A percentile compares a stretch with the other conserved stretches of the same genome.
Conservation (phyloP, 92 coral and sea anemone species). For the Porites rus region DNA sequence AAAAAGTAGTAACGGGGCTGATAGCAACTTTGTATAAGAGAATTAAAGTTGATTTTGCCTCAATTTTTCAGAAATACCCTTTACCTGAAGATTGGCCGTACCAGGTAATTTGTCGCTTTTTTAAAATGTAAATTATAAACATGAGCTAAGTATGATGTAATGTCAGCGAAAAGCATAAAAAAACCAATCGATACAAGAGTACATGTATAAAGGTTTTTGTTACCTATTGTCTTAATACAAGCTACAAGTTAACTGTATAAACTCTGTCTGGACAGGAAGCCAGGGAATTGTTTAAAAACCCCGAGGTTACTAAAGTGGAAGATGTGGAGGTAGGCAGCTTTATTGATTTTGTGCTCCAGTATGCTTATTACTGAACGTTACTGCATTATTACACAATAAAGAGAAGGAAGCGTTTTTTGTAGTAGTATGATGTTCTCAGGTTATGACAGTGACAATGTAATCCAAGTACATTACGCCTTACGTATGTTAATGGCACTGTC, state of each 20-base stretch:
- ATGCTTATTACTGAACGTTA: too few relatives aligned
- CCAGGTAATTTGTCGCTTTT: constrained; percentile 57
- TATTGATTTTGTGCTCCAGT: background rate
- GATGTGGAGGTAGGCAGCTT: constrained; percentile 75
- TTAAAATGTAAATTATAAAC: too few relatives aligned
- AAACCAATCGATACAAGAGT: background rate
- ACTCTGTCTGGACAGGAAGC: constrained; percentile 79
- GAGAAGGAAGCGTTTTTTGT: too few relatives aligned
- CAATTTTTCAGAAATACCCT: constrained; percentile 80
- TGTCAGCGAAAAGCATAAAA: background rate
- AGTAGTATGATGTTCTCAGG: too few relatives aligned
- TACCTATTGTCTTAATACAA: background rate
- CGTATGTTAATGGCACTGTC: too few relatives aligned
- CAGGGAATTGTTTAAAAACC: constrained; percentile 89
- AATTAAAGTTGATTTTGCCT: background rate
- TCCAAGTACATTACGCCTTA: too few relatives aligned
- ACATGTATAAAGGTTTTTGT: background rate
- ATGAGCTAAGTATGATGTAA: too few relatives aligned
- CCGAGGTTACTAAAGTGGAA: constrained; percentile 79
- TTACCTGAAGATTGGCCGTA: constrained; percentile 96
- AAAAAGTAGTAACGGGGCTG: background rate
- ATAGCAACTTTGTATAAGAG: background rate
- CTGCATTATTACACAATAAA: too few relatives aligned
- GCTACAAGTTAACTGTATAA: background rate
- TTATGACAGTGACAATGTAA: too few relatives aligned